Percentiles rank a stretch among this genome's conserved stretches.
Evolutionary conservation across 2,888 invertebrate genomes (phyloP).

Genomic region (Corythucha ciliata): DNA sequence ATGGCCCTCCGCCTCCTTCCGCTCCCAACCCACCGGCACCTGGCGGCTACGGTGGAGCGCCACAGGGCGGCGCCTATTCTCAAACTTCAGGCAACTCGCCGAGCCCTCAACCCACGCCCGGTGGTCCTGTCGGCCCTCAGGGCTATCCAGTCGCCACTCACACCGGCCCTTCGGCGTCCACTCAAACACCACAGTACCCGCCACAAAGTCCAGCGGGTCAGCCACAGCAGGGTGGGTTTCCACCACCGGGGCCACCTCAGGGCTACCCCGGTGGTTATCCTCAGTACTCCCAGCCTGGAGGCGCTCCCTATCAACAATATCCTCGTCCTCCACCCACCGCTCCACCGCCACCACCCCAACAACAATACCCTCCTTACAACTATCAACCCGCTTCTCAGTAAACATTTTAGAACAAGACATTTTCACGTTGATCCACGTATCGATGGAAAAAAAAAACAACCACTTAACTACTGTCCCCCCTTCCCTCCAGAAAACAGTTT

Average conservation of each 20-base stretch:
- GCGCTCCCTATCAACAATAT: constrained; percentile 48
- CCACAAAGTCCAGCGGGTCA: constrained; percentile 43
- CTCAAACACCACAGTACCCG: constrained; percentile 48
- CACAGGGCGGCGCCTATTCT: constrained; percentile 15
- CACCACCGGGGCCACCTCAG: constrained; percentile 20
- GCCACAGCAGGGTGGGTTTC: constrained; percentile 20
- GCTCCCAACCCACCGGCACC: constrained; percentile 13
- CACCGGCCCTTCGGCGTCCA: constrained; percentile 44
- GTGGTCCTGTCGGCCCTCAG: background rate
- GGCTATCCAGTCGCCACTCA: constrained; percentile 40
- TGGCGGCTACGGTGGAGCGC: constrained; percentile 14
- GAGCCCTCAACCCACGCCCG: constrained; percentile 31
- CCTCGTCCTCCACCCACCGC: constrained; percentile 49
- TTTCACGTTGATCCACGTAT: no score
- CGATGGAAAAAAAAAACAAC: no score
- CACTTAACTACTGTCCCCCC: no score
- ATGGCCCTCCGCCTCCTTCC: constrained; percentile 20
- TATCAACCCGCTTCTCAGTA: constrained; percentile 52
- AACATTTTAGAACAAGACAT: background rate
- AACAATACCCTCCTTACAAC: constrained; percentile 53
- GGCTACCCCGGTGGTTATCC: constrained; percentile 24
- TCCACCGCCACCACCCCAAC: constrained; percentile 50
- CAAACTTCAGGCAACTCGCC: constrained; percentile 26
- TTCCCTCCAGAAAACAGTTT: no score
- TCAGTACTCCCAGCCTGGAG: constrained; percentile 40